A percentile compares a stretch with the other conserved stretches of the same genome.
Evolutionary conservation across 2,113 vertebrate genomes (phyloP).

Genomic region (Xenopus borealis): DNA sequence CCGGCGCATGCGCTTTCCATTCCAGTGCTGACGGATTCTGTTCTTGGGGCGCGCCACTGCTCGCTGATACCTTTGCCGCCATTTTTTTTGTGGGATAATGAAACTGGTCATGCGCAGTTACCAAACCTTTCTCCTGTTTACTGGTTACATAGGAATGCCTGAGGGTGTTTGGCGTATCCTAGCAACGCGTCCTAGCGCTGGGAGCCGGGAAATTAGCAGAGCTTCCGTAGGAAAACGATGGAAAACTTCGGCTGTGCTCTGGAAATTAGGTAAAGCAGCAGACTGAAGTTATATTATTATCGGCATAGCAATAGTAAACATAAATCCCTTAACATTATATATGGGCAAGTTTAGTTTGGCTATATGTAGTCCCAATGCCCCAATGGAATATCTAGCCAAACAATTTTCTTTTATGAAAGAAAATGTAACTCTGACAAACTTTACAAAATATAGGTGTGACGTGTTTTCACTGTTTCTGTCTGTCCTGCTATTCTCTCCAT

Average conservation of each 20-base stretch:
- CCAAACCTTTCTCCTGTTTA: background rate
- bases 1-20: background rate
- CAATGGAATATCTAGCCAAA: background rate
- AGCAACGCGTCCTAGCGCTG: conserved; percentile 10
- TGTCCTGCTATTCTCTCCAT: too few relatives aligned
- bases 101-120: background rate
- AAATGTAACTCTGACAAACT: too few relatives aligned
- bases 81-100: background rate
- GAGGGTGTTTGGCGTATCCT: conserved; percentile 14
- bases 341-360: too few relatives aligned
- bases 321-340: too few relatives aligned
- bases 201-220: too few relatives aligned
- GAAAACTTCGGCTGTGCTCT: conserved; percentile 17
- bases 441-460: too few relatives aligned
- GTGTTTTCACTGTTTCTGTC: too few relatives aligned
- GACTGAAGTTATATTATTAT: too few relatives aligned
- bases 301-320: too few relatives aligned
- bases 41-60: background rate
- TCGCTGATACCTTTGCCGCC: background rate
- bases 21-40: background rate
- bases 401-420: too few relatives aligned
- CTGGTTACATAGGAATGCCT: background rate
- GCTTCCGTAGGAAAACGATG: background rate
- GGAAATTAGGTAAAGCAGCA: conserved; percentile 24
- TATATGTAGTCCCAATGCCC: too few relatives aligned